A percentile compares a stretch with the other conserved stretches of the same genome.
Conservation (phyloP, 2,888 invertebrate genomes). For the Tinea trinotella region DNA sequence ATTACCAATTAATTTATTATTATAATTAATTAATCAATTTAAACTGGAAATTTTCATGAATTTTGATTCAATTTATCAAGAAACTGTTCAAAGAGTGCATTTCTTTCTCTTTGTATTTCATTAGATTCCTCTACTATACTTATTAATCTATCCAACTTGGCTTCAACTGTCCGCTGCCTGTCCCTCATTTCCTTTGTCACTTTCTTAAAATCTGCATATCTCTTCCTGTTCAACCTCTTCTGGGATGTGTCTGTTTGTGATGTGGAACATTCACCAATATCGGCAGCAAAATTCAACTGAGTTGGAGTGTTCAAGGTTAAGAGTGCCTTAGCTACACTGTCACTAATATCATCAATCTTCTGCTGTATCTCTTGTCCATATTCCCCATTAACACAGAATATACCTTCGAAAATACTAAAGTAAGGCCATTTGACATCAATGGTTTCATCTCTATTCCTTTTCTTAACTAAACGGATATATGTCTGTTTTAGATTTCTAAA, state of each 20-base stretch:
- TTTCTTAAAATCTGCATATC: conserved; percentile 51
- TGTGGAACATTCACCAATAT: conserved; percentile 37
- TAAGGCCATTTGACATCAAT: conserved; percentile 58
- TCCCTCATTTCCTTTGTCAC: conserved; percentile 56
- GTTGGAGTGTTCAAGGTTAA: conserved; percentile 41
- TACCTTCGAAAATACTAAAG: conserved; percentile 56
- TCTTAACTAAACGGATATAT: conserved; percentile 52
- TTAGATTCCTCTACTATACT: conserved; percentile 64
- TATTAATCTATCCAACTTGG: conserved; percentile 58
- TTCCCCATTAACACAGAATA: conserved; percentile 51
- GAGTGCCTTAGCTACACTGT: conserved; percentile 48
- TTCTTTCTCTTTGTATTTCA: conserved; percentile 56
- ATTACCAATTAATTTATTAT: too few relatives aligned
- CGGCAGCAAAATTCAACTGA: conserved; percentile 31
- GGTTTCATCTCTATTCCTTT: conserved; percentile 42
- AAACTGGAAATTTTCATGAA: too few relatives aligned
- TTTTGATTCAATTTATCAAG: conserved; percentile 44
- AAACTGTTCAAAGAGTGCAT: conserved; percentile 54
- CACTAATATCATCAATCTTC: conserved; percentile 47
- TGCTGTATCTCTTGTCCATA: conserved; percentile 55
- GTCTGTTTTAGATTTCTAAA: conserved; percentile 62
- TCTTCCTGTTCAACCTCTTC: conserved; percentile 38
- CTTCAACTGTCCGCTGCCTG: conserved; percentile 53
- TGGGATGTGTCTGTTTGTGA: conserved; percentile 39
- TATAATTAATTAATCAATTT: too few relatives aligned